phyloP scores from a whole-genome alignment of 2,797 vertebrate species.

The Channallabes apus region DNA sequence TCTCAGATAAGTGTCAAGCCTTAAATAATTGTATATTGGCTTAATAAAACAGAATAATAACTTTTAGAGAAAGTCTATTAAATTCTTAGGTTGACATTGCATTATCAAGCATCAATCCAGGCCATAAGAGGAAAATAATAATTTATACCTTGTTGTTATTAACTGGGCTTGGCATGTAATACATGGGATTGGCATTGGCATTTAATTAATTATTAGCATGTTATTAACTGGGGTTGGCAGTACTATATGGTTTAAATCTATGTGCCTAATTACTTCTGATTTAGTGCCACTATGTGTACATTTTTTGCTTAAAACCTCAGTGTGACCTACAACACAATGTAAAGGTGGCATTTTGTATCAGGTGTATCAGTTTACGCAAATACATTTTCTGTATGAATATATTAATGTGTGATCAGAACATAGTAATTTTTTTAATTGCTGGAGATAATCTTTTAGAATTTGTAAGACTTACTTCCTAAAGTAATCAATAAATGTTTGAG shows the following conservation, averaged over 20 bases:
- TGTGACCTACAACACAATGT: not conserved
- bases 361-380: not conserved
- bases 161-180: too few species aligned
- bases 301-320: not conserved
- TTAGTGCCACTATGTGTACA: too few species aligned
- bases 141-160: not conserved
- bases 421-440: not conserved
- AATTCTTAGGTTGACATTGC: not conserved
- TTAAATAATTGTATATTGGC: not conserved
- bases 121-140: not conserved
- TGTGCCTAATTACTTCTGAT: not conserved
- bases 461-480: not conserved
- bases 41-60: not conserved
- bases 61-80: not conserved
- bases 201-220: too few species aligned
- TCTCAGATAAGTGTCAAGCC: not conserved
- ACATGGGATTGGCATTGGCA: too few species aligned
- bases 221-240: too few species aligned
- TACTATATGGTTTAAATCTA: not conserved
- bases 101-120: not conserved
- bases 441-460: not conserved
- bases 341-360: not conserved
- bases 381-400: not conserved
- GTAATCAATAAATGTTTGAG: not conserved
- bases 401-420: not conserved